Conservation (phyloP, 2,797 vertebrate species). For the Momotus momota region DNA sequence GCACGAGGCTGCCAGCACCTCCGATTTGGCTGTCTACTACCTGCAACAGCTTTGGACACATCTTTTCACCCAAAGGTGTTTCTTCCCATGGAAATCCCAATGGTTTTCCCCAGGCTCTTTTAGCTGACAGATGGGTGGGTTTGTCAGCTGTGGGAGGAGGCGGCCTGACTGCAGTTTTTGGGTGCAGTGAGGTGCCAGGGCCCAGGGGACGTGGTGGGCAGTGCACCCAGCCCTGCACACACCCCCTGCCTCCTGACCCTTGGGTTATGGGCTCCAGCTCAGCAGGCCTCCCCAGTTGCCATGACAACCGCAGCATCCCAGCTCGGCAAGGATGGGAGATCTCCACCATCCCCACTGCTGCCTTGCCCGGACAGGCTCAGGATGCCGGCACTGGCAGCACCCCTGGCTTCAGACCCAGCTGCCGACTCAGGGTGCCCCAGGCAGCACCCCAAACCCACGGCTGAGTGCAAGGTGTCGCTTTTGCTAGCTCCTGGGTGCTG, state of each 20-base stretch:
- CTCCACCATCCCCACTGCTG: not conserved
- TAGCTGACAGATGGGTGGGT: not conserved
- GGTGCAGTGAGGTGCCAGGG: not conserved
- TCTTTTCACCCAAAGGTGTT: not conserved
- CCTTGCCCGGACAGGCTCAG: fast-evolving
- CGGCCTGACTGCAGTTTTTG: not conserved
- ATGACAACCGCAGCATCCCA: conserved; percentile 50
- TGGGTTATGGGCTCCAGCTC: not conserved
- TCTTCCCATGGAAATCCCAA: fast-evolving
- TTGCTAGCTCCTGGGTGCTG: not conserved
- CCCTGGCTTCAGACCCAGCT: not conserved
- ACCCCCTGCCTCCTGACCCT: fast-evolving
- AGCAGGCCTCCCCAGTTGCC: not conserved
- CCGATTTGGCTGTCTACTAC: fast-evolving
- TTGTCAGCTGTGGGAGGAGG: not conserved
- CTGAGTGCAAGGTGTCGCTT: not conserved
- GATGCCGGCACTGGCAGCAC: not conserved
- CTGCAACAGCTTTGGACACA: fast-evolving
- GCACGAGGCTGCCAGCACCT: fast-evolving
- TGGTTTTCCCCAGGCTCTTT: not conserved
- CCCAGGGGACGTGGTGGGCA: not conserved
- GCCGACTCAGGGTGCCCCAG: not conserved
- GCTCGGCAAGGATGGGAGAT: not conserved
- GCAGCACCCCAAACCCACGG: not conserved
- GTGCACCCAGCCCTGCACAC: not conserved